These are phyloP conservation scores for Teleopsis dalmanni DNA, from an alignment of 1,140 invertebrate genomes.

Conservation along the genomic window DNA sequence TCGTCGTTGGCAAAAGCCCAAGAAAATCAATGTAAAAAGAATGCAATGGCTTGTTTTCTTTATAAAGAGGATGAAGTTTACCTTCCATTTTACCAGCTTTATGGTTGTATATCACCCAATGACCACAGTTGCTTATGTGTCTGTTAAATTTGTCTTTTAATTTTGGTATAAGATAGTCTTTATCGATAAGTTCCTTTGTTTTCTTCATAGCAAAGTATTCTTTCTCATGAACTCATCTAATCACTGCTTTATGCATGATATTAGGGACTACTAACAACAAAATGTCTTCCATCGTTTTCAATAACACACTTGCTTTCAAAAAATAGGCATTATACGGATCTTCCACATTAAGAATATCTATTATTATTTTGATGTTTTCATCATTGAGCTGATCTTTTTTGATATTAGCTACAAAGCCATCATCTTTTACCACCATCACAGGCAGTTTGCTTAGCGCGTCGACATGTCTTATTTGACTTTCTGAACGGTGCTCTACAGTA, in stretches of 20 bases:
- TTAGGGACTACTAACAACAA: conserved; percentile 8
- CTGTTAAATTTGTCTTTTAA: conserved; percentile 16
- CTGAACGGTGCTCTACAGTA: conserved; percentile 18
- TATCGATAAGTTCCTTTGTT: conserved; percentile 1
- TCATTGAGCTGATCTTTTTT: conserved; percentile 13
- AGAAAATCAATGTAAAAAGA: conserved; percentile 19
- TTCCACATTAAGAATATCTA: neutral
- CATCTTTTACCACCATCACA: neutral
- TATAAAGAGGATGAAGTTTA: conserved; percentile 28
- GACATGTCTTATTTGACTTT: conserved; percentile 23
- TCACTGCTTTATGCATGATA: conserved; percentile 8
- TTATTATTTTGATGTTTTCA: conserved; percentile 1
- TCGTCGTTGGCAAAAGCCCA: conserved; percentile 33
- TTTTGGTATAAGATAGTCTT: conserved; percentile 8
- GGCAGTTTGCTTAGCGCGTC: conserved; percentile 28
- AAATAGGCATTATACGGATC: conserved; percentile 2
- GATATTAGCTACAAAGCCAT: conserved; percentile 8
- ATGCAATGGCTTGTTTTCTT: conserved; percentile 15
- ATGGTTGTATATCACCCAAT: conserved; percentile 26
- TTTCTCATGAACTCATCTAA: conserved; percentile 3
- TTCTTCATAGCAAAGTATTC: conserved; percentile 9
- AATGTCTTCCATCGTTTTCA: conserved; percentile 3
- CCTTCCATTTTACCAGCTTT: conserved; percentile 42
- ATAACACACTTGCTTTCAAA: conserved; percentile 14
- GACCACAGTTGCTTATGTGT: conserved; percentile 31